Evolutionary conservation across 2,888 invertebrate species (phyloP).

Genomic region (Drosophila limbata): DNA sequence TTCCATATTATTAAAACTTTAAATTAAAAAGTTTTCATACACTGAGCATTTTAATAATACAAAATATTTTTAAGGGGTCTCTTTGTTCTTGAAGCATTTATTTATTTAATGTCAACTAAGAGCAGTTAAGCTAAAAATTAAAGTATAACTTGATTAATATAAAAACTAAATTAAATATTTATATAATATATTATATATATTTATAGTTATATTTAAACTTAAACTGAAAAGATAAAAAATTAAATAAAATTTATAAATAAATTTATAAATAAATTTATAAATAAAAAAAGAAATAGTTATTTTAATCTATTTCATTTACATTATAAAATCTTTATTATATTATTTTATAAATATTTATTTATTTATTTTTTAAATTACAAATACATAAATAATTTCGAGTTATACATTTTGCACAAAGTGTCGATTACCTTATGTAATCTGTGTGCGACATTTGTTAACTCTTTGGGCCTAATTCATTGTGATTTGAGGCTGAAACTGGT

Average conservation of each 20-base stretch:
- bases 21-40: constrained; percentile 62
- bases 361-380: background rate
- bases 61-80: background rate
- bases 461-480: background rate
- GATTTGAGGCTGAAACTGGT: background rate
- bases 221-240: too few species aligned
- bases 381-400: background rate
- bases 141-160: too few species aligned
- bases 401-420: background rate
- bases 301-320: too few species aligned
- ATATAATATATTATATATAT: too few species aligned
- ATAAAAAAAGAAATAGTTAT: too few species aligned
- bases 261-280: too few species aligned
- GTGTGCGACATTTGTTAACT: background rate
- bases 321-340: too few species aligned
- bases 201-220: too few species aligned
- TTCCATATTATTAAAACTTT: constrained; percentile 66
- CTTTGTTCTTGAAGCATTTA: background rate
- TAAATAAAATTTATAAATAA: too few species aligned
- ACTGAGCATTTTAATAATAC: constrained; percentile 24
- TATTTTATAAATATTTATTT: background rate
- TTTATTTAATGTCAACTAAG: too few species aligned
- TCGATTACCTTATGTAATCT: background rate
- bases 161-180: too few species aligned
- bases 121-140: too few species aligned